A percentile compares a stretch with the other conserved stretches of the same genome.
phyloP scores from a whole-genome alignment of 2,888 invertebrate species.

The Rapana venosa region DNA sequence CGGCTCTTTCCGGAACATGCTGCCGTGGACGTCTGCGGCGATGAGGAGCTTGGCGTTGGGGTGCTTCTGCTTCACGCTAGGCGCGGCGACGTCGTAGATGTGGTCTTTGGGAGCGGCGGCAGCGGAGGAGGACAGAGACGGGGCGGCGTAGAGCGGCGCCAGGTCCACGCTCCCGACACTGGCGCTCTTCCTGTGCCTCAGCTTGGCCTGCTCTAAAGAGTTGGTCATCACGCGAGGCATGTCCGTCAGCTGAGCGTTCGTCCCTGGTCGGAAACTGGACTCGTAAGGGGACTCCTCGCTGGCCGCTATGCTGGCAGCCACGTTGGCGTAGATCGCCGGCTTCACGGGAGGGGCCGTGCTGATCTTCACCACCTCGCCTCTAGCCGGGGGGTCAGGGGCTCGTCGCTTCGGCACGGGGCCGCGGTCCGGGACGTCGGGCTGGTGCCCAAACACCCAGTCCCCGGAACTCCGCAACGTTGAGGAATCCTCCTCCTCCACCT shows the following conservation, averaged over 20 bases:
- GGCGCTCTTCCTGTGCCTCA: constrained; percentile 52
- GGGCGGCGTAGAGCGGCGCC: constrained; percentile 44
- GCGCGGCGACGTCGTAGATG: constrained; percentile 60
- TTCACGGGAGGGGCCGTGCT: constrained; percentile 56
- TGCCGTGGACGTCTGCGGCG: constrained; percentile 63
- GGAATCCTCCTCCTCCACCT: not conserved
- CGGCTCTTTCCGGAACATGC: constrained; percentile 42
- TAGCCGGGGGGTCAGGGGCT: constrained; percentile 58
- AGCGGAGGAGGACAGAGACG: constrained; percentile 56
- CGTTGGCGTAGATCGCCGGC: constrained; percentile 71
- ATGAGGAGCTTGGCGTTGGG: constrained; percentile 71
- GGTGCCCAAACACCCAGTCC: not conserved
- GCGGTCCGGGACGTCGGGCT: constrained; percentile 58
- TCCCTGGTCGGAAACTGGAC: constrained; percentile 93
- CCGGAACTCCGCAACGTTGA: too few species aligned
- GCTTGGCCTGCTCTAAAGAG: constrained; percentile 52
- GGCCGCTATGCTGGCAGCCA: constrained; percentile 59
- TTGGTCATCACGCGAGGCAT: constrained; percentile 85
- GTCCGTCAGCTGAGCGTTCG: constrained; percentile 91
- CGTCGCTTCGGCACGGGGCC: constrained; percentile 60
- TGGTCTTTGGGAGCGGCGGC: constrained; percentile 56
- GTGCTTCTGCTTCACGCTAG: constrained; percentile 66
- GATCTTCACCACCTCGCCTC: constrained; percentile 61
- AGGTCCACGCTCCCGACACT: constrained; percentile 53
- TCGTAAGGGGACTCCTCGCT: constrained; percentile 61